These are phyloP conservation scores for Callopanchax toddi DNA, from an alignment of 2,113 vertebrate species.

Conservation along the genomic window DNA sequence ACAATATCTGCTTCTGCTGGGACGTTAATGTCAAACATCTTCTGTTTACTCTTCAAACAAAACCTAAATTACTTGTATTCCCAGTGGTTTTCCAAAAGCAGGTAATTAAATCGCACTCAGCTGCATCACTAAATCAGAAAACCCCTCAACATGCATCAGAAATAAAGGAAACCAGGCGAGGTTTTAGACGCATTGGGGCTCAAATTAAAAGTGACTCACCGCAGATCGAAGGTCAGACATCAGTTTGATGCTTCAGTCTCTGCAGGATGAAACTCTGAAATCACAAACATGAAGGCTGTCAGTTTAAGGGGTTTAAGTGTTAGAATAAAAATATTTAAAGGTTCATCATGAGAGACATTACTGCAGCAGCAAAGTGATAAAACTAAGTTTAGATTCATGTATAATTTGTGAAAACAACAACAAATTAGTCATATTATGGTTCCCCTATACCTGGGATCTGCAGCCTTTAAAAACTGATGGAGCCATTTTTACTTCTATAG, in stretches of 20 bases:
- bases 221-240: background rate
- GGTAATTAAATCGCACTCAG: slow-evolving; percentile 58
- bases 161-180: background rate
- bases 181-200: background rate
- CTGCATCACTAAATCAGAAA: background rate
- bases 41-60: slow-evolving; percentile 65
- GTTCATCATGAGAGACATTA: too few species aligned
- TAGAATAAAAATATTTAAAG: too few species aligned
- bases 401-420: too few species aligned
- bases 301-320: too few species aligned
- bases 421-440: too few species aligned
- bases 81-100: slow-evolving; percentile 54
- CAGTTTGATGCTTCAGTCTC: slow-evolving; percentile 3
- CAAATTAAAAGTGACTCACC: slow-evolving; percentile 2
- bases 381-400: too few species aligned
- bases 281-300: background rate
- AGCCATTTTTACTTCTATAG: too few species aligned
- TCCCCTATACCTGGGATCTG: too few species aligned
- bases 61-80: slow-evolving; percentile 57
- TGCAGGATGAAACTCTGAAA: background rate
- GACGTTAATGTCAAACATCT: slow-evolving; percentile 48
- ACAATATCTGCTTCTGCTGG: slow-evolving; percentile 47
- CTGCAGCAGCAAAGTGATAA: too few species aligned
- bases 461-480: too few species aligned
- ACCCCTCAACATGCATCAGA: background rate